Conservation (phyloP, 2,113 vertebrate species). For the Mionectes macconnelli region DNA sequence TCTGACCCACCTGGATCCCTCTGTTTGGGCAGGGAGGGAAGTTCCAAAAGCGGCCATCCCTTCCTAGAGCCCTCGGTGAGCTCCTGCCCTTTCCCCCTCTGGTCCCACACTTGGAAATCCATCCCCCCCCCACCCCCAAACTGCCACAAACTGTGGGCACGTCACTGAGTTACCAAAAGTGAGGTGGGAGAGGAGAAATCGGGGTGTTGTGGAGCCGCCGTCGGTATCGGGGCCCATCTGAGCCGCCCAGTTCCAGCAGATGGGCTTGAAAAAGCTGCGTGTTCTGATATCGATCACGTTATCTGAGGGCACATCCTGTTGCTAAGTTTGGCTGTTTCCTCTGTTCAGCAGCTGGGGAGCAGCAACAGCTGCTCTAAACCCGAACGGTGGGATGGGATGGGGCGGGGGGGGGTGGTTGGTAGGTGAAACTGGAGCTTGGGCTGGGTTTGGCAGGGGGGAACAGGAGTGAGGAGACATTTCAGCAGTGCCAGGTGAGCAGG, state of each 20-base stretch:
- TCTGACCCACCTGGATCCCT: neutral
- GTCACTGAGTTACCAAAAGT: neutral
- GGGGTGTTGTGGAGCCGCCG: neutral
- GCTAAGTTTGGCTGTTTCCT: conserved; percentile 55
- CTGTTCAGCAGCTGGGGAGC: conserved; percentile 22
- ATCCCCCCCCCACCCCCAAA: rapidly evolving
- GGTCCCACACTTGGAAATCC: neutral
- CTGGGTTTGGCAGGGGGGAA: rapidly evolving
- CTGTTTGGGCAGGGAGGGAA: rapidly evolving
- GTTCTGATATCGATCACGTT: conserved; percentile 59
- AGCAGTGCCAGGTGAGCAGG: neutral
- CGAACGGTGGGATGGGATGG: rapidly evolving
- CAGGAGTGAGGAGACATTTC: rapidly evolving
- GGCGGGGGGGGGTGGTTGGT: too few species aligned
- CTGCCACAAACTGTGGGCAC: neutral
- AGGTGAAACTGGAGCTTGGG: rapidly evolving
- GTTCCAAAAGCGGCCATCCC: rapidly evolving
- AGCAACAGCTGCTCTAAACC: neutral
- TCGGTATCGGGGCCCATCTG: conserved; percentile 30
- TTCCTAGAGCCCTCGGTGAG: rapidly evolving
- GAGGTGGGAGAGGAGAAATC: neutral
- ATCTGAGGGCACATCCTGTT: conserved; percentile 67
- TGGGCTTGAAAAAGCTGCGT: neutral
- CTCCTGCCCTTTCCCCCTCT: neutral
- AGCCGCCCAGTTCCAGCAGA: neutral